These are phyloP conservation scores for Malurus splendens DNA, from an alignment of 2,797 vertebrate species.

Conservation along the genomic window DNA sequence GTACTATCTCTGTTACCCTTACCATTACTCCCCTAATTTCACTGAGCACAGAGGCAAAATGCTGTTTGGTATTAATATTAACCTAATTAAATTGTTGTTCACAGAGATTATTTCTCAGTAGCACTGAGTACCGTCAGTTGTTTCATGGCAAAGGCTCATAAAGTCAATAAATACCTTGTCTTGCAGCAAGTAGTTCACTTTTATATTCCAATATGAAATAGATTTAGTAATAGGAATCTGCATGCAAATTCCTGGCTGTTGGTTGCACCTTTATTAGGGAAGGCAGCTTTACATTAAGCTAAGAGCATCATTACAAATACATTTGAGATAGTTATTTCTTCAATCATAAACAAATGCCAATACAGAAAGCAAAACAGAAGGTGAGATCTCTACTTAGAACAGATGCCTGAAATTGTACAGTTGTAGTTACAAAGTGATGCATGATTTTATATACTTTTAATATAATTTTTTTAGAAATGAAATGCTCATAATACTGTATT, in stretches of 20 bases:
- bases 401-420: background rate
- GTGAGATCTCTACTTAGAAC: background rate
- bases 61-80: background rate
- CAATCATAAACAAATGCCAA: background rate
- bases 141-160: background rate
- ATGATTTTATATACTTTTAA: background rate
- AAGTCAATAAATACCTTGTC: background rate
- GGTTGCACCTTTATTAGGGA: background rate
- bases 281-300: background rate
- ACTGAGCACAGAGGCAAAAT: background rate
- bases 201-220: background rate
- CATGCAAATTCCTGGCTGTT: background rate
- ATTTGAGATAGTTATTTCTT: background rate
- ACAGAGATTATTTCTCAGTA: background rate
- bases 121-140: background rate
- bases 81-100: background rate
- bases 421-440: background rate
- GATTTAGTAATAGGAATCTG: background rate
- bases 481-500: background rate
- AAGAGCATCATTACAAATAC: background rate
- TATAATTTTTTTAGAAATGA: background rate
- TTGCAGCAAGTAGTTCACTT: background rate
- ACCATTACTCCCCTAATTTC: background rate
- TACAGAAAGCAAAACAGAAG: background rate
- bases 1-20: background rate